Conservation (phyloP, 2,797 vertebrate genomes). For the Propithecus perrieri region DNA sequence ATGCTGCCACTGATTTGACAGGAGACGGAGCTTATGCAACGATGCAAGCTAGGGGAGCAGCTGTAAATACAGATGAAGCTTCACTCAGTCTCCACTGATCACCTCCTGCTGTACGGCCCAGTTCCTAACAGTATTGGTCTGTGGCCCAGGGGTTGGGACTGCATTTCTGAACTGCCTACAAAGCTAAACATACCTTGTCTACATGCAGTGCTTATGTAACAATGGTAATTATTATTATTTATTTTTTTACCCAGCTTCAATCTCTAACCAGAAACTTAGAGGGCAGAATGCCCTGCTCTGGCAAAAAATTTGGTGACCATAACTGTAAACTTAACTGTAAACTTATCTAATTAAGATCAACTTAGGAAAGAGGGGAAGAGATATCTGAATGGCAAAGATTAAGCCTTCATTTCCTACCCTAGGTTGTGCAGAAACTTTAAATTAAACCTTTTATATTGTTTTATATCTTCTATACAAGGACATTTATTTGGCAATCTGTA, state of each 20-base stretch:
- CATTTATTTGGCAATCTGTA: neutral
- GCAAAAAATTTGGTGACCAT: neutral
- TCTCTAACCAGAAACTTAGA: neutral
- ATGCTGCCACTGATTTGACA: too few relatives aligned
- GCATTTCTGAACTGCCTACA: neutral
- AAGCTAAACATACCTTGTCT: neutral
- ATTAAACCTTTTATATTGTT: neutral
- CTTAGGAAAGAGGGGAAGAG: neutral
- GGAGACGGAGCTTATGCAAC: too few relatives aligned
- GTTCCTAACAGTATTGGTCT: too few relatives aligned
- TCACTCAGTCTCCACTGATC: too few relatives aligned
- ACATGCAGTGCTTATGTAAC: neutral
- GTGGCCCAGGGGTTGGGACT: too few relatives aligned
- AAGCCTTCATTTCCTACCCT: neutral
- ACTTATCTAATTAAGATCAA: neutral
- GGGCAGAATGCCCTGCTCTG: constrained; percentile 9
- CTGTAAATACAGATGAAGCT: too few relatives aligned
- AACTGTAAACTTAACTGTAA: neutral
- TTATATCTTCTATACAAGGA: neutral
- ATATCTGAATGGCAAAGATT: constrained; percentile 49
- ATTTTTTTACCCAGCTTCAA: neutral
- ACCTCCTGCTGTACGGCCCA: too few relatives aligned
- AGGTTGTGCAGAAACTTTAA: neutral
- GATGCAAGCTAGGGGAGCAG: too few relatives aligned
- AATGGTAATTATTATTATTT: neutral